phyloP scores from a whole-genome alignment of 2,888 invertebrate genomes.

The Imbricaverruca yamaguchii region DNA sequence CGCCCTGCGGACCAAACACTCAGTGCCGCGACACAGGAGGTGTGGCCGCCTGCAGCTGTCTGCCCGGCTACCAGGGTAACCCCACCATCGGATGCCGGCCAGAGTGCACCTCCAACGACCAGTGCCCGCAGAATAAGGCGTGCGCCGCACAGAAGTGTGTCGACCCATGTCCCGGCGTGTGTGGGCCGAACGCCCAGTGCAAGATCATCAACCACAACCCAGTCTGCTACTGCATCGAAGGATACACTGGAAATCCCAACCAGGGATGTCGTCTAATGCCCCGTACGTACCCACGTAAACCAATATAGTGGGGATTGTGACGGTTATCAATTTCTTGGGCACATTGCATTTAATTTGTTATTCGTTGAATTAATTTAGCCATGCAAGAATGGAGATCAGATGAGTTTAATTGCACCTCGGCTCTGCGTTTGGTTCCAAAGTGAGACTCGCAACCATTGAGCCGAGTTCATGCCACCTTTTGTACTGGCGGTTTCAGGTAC shows the following conservation, averaged over 20 bases:
- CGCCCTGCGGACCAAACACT: slow-evolving; percentile 54
- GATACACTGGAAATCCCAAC: slow-evolving; percentile 67
- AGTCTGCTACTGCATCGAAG: slow-evolving; percentile 77
- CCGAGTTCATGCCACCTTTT: too few relatives aligned
- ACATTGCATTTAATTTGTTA: too few relatives aligned
- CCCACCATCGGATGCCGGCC: slow-evolving; percentile 55
- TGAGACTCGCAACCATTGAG: too few relatives aligned
- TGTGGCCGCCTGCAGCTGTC: slow-evolving; percentile 59
- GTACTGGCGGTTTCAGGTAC: not conserved
- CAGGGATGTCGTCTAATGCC: slow-evolving; percentile 52
- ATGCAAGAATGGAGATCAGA: too few relatives aligned
- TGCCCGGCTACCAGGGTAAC: slow-evolving; percentile 53
- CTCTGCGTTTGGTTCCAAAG: too few relatives aligned
- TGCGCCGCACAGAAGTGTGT: slow-evolving; percentile 61
- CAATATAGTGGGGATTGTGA: not conserved
- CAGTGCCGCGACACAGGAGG: slow-evolving; percentile 41
- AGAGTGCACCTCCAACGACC: slow-evolving; percentile 73
- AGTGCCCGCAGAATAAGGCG: slow-evolving; percentile 66
- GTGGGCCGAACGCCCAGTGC: slow-evolving; percentile 44
- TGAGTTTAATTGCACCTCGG: too few relatives aligned
- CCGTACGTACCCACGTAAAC: slow-evolving; percentile 22
- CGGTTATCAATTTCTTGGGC: too few relatives aligned
- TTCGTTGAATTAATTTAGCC: too few relatives aligned
- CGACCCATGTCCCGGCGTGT: slow-evolving; percentile 53
- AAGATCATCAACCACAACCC: slow-evolving; percentile 42